Base-by-base conservation (phyloP, 2,888 invertebrate genomes). In the Caradrina kadenii region DNA sequence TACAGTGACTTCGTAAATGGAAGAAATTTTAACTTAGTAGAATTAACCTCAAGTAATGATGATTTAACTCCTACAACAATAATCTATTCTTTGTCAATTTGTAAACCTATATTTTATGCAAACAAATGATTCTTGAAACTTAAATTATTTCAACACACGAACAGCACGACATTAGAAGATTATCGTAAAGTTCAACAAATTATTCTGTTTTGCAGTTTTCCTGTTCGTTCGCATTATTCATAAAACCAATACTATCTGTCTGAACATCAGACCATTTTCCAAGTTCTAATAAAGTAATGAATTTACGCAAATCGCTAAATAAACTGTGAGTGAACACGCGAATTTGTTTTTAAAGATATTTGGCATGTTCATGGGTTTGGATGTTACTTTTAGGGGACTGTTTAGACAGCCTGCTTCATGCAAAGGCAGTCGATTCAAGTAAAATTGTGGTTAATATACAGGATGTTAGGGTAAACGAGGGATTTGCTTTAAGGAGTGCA, bases 281-380 rank as follows among this genome's bases (percentile, higher is more conserved):
- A 48, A 80, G 62, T 61, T 49, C 56, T 80, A 80, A 84, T 82
- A 76, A 82, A 84, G 75, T 84, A 80, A 73, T 77, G 75, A 80
- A 84, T 80, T 83, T 80, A 80, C 76, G 73, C 75, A 77, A 80
- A 82, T 84, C 64, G 71, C 56, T 42, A 61, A 80, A 69, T 70
- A 73, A 84, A 83, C 65, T 68, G 65, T 31, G 35, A 22, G 45
- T 52, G 19, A 70, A 21, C 84, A 81, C 75, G 82, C 78, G 58
- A 84, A 31, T 77, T 73, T 19, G 66, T 70, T 74, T 60, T 52
- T 53, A 17, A 52, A 75, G 66, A 65, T 70, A 69, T 73, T 80
- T 71, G 58, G 71, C 63, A 48, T 62, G 62, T 70, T 80, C 69
- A 17, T 5, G 15, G 17, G 45, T 2, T 39, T 11, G 8, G 13